phyloP scores from a whole-genome alignment of 2,113 vertebrate species.

The Tichodroma muraria region DNA sequence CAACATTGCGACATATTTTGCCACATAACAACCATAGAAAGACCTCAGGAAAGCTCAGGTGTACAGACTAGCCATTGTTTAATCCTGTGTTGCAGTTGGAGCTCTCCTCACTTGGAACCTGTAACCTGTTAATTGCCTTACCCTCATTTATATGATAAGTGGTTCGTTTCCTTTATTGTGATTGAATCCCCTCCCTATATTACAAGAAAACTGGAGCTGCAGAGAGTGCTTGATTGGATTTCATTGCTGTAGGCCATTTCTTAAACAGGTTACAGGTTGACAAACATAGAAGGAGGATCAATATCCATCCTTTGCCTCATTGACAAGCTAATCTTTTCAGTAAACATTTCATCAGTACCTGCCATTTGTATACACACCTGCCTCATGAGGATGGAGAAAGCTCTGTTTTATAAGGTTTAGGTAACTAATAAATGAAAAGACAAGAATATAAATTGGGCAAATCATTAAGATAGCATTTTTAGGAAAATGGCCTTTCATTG shows the following conservation, averaged over 20 bases:
- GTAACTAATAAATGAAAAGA: slow-evolving; percentile 61
- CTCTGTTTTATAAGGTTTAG: slow-evolving; percentile 59
- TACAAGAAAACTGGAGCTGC: slow-evolving; percentile 58
- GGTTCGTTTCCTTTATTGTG: slow-evolving; percentile 68
- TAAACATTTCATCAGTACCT: slow-evolving; percentile 74
- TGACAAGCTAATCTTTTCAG: slow-evolving; percentile 72
- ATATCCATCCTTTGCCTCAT: slow-evolving; percentile 67
- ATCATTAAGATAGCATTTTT: slow-evolving; percentile 30
- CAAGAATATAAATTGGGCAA: slow-evolving; percentile 50
- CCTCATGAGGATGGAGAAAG: slow-evolving; percentile 40
- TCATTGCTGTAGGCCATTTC: slow-evolving; percentile 65
- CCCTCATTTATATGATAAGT: slow-evolving; percentile 70
- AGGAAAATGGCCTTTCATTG: slow-evolving; percentile 37
- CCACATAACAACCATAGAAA: neutral
- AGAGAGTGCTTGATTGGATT: slow-evolving; percentile 69
- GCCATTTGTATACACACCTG: slow-evolving; percentile 68
- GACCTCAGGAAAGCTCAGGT: neutral
- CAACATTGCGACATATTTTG: neutral
- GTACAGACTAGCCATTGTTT: neutral
- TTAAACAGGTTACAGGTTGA: slow-evolving; percentile 71
- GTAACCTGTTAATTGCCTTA: slow-evolving; percentile 63
- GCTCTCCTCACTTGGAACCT: slow-evolving; percentile 39
- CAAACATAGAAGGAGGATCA: slow-evolving; percentile 63
- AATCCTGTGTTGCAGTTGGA: slow-evolving; percentile 8
- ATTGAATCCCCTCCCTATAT: slow-evolving; percentile 63